These are phyloP conservation scores for Acinonyx jubatus DNA, from an alignment of 2,113 vertebrate species.

Conservation along the genomic window DNA sequence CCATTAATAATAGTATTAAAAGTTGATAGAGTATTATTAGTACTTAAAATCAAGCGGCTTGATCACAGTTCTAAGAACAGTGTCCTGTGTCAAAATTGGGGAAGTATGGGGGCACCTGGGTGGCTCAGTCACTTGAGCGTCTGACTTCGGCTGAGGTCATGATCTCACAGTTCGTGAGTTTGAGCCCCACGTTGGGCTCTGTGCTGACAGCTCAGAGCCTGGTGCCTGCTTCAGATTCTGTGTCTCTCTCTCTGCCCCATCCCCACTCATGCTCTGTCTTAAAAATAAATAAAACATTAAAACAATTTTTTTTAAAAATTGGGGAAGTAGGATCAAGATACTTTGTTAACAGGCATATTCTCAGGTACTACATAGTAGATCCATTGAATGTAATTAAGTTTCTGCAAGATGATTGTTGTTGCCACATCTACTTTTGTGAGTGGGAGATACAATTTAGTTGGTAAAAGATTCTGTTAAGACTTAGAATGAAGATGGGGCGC, in stretches of 20 bases:
- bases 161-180: too few species aligned
- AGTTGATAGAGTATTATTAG: conserved; percentile 20
- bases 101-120: background rate
- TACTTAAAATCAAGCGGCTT: conserved; percentile 27
- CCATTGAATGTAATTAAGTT: conserved; percentile 9
- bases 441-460: conserved; percentile 6
- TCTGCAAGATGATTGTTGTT: background rate
- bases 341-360: background rate
- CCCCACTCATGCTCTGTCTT: too few species aligned
- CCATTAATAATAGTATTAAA: conserved; percentile 43
- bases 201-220: too few species aligned
- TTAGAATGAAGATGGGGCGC: background rate
- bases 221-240: too few species aligned
- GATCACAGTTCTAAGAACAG: conserved; percentile 26
- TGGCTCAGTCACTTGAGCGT: too few species aligned
- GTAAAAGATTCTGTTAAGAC: background rate
- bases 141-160: too few species aligned
- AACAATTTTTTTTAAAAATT: background rate
- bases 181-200: too few species aligned
- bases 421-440: background rate
- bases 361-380: background rate
- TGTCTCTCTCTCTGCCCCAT: too few species aligned
- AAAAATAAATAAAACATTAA: too few species aligned
- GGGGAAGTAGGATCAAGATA: background rate
- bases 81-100: conserved; percentile 29